A percentile compares a stretch with the other conserved stretches of the same genome.
These are phyloP conservation scores for Drosophila littoralis DNA, from an alignment of 1,140 invertebrate genomes.

Conservation along the genomic window DNA sequence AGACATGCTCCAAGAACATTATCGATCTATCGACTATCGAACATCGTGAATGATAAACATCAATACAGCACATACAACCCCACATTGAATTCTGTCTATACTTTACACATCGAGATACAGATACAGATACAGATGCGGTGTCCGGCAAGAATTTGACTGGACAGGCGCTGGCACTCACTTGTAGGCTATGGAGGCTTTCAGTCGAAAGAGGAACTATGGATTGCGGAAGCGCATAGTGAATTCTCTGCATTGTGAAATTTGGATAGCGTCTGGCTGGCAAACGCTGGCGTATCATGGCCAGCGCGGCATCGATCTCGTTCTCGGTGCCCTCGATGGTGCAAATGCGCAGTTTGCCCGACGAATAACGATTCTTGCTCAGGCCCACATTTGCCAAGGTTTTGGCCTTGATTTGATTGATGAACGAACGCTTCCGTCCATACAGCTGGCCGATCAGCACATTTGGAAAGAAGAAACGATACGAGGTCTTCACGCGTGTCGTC, in stretches of 20 bases:
- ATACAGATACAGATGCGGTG: conserved; percentile 27
- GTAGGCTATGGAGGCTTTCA: conserved; percentile 75
- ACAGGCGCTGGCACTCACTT: conserved; percentile 56
- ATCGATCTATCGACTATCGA: neutral
- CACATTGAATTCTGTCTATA: neutral
- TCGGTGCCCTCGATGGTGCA: conserved; percentile 92
- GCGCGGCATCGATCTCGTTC: conserved; percentile 90
- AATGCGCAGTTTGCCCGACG: conserved; percentile 89
- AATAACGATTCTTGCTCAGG: conserved; percentile 91
- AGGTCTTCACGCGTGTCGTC: conserved; percentile 64
- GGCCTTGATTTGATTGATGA: conserved; percentile 91
- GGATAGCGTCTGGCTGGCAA: conserved; percentile 93
- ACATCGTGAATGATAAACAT: neutral
- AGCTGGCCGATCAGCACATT: conserved; percentile 92
- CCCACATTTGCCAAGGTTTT: conserved; percentile 91
- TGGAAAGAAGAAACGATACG: conserved; percentile 93
- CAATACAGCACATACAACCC: neutral
- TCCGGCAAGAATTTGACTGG: conserved; percentile 3
- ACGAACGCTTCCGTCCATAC: conserved; percentile 93
- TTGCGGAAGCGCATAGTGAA: conserved; percentile 87
- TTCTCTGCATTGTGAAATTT: conserved; percentile 91
- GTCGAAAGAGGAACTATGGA: conserved; percentile 78
- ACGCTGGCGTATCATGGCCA: conserved; percentile 92
- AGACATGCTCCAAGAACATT: no score
- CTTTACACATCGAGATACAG: conserved; percentile 1